These are phyloP conservation scores for Myotis yumanensis DNA, from an alignment of 2,113 vertebrate genomes.

Conservation along the genomic window DNA sequence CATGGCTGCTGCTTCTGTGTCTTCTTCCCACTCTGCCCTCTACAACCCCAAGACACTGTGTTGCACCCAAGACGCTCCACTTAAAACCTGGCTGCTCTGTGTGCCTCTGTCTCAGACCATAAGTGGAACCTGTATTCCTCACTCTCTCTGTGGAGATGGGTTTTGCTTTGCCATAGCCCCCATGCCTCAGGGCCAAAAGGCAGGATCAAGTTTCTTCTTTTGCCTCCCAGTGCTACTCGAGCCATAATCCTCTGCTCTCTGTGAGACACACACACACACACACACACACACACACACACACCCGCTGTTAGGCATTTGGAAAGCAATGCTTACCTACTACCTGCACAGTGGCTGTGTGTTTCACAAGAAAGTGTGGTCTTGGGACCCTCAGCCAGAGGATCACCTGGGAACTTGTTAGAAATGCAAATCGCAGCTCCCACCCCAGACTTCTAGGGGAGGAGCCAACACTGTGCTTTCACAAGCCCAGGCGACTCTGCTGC, in stretches of 20 bases:
- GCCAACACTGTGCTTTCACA: background rate
- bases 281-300: background rate
- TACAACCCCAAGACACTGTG: background rate
- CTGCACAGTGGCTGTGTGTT: background rate
- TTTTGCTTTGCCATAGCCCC: background rate
- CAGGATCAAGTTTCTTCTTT: background rate
- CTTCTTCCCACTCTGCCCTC: background rate
- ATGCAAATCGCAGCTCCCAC: background rate
- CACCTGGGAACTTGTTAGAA: conserved; percentile 11
- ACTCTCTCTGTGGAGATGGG: background rate
- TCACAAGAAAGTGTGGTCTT: background rate
- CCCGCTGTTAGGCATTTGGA: background rate
- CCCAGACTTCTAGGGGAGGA: background rate
- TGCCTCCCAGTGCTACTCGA: background rate
- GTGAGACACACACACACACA: background rate
- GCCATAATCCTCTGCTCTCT: background rate
- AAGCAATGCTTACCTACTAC: background rate
- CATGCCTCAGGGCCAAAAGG: background rate
- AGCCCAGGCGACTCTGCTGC: background rate
- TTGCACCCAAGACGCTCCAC: background rate
- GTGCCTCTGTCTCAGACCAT: background rate
- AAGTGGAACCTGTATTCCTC: background rate
- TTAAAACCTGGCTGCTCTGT: background rate
- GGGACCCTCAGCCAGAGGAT: background rate
- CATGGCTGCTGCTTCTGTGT: background rate